Evolutionary conservation across 2,797 vertebrate genomes (phyloP).

Genomic region (Borostomias antarcticus): DNA sequence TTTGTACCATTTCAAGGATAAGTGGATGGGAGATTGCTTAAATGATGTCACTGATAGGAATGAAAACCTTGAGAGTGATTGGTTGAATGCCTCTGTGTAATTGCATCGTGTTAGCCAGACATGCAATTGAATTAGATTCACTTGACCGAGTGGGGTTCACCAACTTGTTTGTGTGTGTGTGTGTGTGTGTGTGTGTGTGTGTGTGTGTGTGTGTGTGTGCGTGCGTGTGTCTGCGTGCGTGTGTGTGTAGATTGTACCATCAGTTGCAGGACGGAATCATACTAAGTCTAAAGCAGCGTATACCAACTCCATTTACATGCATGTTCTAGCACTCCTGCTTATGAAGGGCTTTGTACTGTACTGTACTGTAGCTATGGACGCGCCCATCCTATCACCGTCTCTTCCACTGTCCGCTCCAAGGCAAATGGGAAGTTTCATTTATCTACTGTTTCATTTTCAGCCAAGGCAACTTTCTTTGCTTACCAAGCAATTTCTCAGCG

Average conservation of each 20-base stretch:
- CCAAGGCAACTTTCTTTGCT: conserved; percentile 27
- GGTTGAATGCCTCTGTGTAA: conserved; percentile 77
- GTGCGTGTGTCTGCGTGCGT: conserved; percentile 8
- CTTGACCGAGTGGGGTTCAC: conserved; percentile 61
- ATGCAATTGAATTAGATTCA: conserved; percentile 80
- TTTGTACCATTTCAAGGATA: conserved; percentile 74
- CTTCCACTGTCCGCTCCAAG: too few species aligned
- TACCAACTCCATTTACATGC: neutral
- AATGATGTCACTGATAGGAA: conserved; percentile 78
- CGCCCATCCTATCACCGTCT: too few species aligned
- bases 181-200: neutral
- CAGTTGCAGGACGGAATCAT: conserved; percentile 1
- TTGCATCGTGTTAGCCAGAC: conserved; percentile 77
- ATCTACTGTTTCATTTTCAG: too few species aligned
- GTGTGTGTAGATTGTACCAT: conserved; percentile 8
- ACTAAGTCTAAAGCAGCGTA: too few species aligned
- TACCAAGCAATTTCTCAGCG: conserved; percentile 33
- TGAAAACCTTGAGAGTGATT: conserved; percentile 75
- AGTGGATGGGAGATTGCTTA: conserved; percentile 75
- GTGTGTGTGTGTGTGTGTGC: conserved; percentile 27
- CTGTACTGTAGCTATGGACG: too few species aligned
- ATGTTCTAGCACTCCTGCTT: conserved; percentile 1
- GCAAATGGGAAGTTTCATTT: too few species aligned
- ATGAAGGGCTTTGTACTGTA: too few species aligned
- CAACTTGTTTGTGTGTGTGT: conserved; percentile 51